Evolutionary conservation across 37 sponge, comb jelly and placozoan species (phyloP), one percentile per base, ranked within the genome.

Genomic region (Eunapius fragilis): DNA sequence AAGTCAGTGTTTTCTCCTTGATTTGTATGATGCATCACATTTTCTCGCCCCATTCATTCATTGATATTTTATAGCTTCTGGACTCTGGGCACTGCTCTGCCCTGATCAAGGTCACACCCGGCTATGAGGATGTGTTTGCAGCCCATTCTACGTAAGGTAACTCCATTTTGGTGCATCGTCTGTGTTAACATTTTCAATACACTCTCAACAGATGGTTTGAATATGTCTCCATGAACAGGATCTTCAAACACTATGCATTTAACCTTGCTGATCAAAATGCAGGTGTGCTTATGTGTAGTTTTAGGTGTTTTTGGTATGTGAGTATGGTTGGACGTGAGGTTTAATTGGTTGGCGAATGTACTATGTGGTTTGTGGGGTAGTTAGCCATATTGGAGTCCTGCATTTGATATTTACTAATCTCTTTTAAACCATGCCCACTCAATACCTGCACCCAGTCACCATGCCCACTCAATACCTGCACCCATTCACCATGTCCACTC

Each of bases 191-290:
- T 41, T 3, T 58, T 58, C 58, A 19, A 58, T 19, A 12, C 14
- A 1, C 17, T 1, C 22, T 58, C 25, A 25, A 25, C 31, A 88
- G 88, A 4, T 88, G 92, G 92, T 87, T 78, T 75, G 77, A 37
- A 7, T 91, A 87, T 48, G 24, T 88, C 11, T 68, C 87, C 23
- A 91, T 91, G 92, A 31, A 82, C 48, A 31, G 92, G 3, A 83
- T 91, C 35, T 91, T 69, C 84, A 91, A 91, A 37, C 88, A 91
- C 78, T 91, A 91, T 75, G 76, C 72, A 70, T 83, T 91, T 45
- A 88, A 37, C 3, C 70, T 86, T 13, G 58, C 58, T 17, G 58
- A 58, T 58, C 14, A 13, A 58, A 58, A 58, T 58, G 58, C 58
- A 58, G 58, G 58, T 58, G 58, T 58, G 58, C 14, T 2, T 17